A percentile compares a stretch with the other conserved stretches of the same genome.
phyloP scores from a whole-genome alignment of 1,140 invertebrate species.

The Saccostrea echinata region DNA sequence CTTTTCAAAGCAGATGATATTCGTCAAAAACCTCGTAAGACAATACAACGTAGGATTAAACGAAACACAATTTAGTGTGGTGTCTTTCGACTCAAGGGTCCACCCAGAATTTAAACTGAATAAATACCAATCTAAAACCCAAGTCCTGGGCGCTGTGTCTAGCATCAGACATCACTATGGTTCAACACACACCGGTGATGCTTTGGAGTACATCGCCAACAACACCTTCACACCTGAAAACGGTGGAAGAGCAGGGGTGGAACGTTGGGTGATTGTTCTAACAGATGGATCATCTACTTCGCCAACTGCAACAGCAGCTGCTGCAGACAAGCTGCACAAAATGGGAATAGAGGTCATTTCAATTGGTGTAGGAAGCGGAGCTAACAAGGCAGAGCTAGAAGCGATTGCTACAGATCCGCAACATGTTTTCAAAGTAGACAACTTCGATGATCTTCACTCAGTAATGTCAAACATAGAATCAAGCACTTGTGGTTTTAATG shows the following conservation, averaged over 20 bases:
- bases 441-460: constrained; percentile 53
- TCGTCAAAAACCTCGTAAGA: constrained; percentile 60
- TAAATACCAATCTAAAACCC: constrained; percentile 59
- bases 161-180: constrained; percentile 58
- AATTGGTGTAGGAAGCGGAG: constrained; percentile 55
- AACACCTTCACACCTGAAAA: constrained; percentile 52
- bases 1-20: constrained; percentile 64
- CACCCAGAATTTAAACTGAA: constrained; percentile 66
- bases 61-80: constrained; percentile 65
- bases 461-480: constrained; percentile 55
- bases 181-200: constrained; percentile 64
- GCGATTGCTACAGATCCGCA: constrained; percentile 56
- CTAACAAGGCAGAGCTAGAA: constrained; percentile 53
- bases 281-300: constrained; percentile 67
- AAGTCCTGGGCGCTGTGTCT: constrained; percentile 57
- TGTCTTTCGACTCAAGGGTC: constrained; percentile 61
- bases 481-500: constrained; percentile 52
- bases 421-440: constrained; percentile 56
- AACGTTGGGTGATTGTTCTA: constrained; percentile 66
- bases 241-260: constrained; percentile 60
- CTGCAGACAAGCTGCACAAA: constrained; percentile 44
- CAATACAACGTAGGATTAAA: constrained; percentile 63
- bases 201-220: constrained; percentile 59
- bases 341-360: constrained; percentile 54
- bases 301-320: constrained; percentile 33